A percentile compares a stretch with the other conserved stretches of the same genome.
Evolutionary conservation across 2,888 invertebrate genomes (phyloP).

Genomic region (Coelopa pilipes): DNA sequence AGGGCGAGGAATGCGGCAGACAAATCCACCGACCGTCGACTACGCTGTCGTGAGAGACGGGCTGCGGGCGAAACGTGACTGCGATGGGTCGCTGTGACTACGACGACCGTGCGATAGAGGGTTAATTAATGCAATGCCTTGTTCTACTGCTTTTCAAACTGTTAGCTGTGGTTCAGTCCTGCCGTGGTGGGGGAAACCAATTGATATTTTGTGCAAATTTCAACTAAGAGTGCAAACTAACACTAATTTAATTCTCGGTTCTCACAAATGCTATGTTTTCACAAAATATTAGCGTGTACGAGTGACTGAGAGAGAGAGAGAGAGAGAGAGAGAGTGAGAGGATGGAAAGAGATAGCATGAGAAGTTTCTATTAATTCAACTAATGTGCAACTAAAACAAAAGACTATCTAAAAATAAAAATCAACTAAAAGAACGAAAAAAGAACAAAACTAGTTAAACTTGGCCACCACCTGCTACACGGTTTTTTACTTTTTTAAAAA

Average conservation of each 20-base stretch:
- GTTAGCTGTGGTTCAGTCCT: no score
- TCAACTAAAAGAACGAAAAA: constrained; percentile 22
- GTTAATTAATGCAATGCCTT: no score
- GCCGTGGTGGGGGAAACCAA: background rate
- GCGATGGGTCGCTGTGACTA: no score
- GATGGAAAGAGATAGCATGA: no score
- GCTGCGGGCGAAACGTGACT: no score
- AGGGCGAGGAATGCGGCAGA: no score
- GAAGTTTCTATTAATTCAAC: constrained; percentile 29
- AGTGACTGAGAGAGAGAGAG: background rate
- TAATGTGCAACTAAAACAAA: constrained; percentile 36
- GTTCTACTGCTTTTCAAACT: background rate
- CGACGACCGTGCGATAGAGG: no score
- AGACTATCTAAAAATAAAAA: constrained; percentile 18
- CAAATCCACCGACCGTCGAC: no score
- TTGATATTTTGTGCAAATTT: constrained; percentile 35
- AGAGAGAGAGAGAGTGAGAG: no score
- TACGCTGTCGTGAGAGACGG: no score
- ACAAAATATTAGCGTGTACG: background rate
- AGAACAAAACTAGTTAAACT: constrained; percentile 30
- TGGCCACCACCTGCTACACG: constrained; percentile 45
- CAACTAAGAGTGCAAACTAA: constrained; percentile 32
- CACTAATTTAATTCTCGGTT: constrained; percentile 45
- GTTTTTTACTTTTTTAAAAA: constrained; percentile 32
- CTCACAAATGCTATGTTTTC: constrained; percentile 41